Base-by-base conservation (phyloP, 2,113 vertebrate genomes). In the Mystacornis crossleyi region DNA sequence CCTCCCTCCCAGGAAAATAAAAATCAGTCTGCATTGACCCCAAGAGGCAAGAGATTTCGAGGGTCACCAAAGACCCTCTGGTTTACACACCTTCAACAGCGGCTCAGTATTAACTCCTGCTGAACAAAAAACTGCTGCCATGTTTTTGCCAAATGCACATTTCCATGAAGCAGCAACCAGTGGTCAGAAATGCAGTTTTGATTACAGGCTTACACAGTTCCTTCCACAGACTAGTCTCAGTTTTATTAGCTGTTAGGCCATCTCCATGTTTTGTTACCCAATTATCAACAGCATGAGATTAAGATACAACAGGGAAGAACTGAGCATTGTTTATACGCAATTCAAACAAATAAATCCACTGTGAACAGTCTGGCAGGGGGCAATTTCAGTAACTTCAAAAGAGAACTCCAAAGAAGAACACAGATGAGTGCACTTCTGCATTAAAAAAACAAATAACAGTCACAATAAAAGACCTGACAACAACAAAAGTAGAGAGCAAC, bases 401-500 rank as follows among this genome's bases (percentile, higher is more conserved):
- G 7, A 88, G 34, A 83, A 90, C 16, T 58, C 38, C 33, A 31
- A 78, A 67, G 14, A 45, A 81, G 25, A 91, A 72, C 2, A 77
- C 31, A 88, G 40, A 82, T 17, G 25, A 89, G 36, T 16, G 4
- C 5, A 60, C 17, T 74, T 45, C 57, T 90, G 67, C 62, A 73
- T 67, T 65, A 42, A 69, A 72, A 81, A 50, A 43, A 13, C 34
- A 90, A 95, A 26, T 50, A 94, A 92, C n/a, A 96, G 40, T 21
- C 89, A 81, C 83, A 92, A 72, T 60, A 71, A 89, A 94, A 94
- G 69, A 79, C 24, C 62, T 36, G n/a, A 79, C 33, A 86, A 88
- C 81, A 93, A 94, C 57, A 95, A 84, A 60, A 94, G 57, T 1
- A 51, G 69, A 81, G 77, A 82, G 84, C 91, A 91, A 71, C 18